These are phyloP conservation scores for Epinotia bilunana DNA, from an alignment of 2,888 invertebrate genomes.

Conservation along the genomic window DNA sequence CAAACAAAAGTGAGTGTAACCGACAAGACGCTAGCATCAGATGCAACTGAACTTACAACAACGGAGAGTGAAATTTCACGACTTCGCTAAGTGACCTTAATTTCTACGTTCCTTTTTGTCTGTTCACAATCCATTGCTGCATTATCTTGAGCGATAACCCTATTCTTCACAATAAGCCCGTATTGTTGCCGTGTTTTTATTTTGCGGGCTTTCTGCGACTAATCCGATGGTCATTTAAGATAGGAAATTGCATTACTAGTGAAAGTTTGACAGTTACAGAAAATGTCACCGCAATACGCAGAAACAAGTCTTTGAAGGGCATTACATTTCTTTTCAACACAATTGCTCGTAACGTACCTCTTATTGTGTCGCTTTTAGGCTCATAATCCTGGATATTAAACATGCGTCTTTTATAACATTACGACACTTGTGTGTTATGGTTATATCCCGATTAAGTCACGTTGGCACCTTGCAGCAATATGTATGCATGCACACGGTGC, in stretches of 20 bases:
- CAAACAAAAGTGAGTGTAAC: constrained; percentile 33
- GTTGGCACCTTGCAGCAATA: too few species aligned
- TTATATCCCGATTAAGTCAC: too few species aligned
- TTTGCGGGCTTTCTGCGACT: not conserved
- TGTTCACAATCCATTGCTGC: constrained; percentile 17
- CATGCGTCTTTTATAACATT: too few species aligned
- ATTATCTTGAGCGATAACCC: constrained; percentile 22
- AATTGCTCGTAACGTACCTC: too few species aligned
- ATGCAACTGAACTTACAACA: constrained; percentile 15
- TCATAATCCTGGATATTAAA: too few species aligned
- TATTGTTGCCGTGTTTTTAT: not conserved
- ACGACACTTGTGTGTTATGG: too few species aligned
- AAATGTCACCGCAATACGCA: constrained; percentile 5
- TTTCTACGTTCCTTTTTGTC: constrained; percentile 20
- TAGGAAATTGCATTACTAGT: constrained; percentile 21
- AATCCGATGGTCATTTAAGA: constrained; percentile 4
- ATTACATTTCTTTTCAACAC: too few species aligned
- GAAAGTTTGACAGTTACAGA: constrained; percentile 30
- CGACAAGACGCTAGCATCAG: constrained; percentile 23
- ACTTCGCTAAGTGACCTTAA: constrained; percentile 23
- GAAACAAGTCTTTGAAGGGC: not conserved
- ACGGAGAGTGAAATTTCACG: constrained; percentile 41
- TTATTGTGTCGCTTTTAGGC: too few species aligned
- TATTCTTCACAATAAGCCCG: constrained; percentile 1
- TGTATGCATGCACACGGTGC: too few species aligned